phyloP scores from a whole-genome alignment of 2,113 vertebrate genomes.

The Noctilio leporinus region DNA sequence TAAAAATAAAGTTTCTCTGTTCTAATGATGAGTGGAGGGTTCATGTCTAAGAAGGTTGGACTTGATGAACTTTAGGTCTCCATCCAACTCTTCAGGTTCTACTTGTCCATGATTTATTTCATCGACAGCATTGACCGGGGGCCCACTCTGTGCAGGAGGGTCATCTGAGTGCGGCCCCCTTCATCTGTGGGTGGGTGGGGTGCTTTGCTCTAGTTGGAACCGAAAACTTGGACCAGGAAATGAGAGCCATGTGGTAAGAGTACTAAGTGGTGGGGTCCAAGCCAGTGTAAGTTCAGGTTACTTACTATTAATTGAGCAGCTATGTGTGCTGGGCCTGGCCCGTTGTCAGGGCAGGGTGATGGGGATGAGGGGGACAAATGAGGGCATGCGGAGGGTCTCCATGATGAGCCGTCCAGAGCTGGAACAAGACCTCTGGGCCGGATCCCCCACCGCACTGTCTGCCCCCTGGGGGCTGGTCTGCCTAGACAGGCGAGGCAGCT shows the following conservation, averaged over 20 bases:
- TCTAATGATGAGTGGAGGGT: not conserved
- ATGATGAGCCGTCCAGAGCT: no score
- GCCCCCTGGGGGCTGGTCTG: not conserved
- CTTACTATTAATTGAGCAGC: not conserved
- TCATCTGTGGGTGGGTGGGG: not conserved
- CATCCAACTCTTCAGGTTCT: not conserved
- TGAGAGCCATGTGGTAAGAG: not conserved
- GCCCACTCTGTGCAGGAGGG: not conserved
- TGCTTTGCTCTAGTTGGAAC: not conserved
- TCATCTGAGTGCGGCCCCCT: fast-evolving
- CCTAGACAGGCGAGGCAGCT: not conserved
- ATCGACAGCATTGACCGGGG: not conserved
- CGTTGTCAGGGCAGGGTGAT: fast-evolving
- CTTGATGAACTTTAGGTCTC: not conserved
- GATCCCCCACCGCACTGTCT: fast-evolving
- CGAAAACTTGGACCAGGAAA: not conserved
- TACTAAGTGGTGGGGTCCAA: not conserved
- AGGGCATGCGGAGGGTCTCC: not conserved
- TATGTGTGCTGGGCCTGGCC: no score
- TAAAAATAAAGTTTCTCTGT: not conserved
- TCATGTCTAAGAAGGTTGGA: not conserved
- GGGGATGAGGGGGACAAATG: fast-evolving
- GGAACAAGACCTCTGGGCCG: not conserved
- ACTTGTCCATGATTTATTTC: not conserved
- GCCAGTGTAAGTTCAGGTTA: not conserved